Evolutionary conservation across 2,888 invertebrate species (phyloP), one percentile per base, ranked within the genome.

Genomic region (Agriopis leucophaearia): DNA sequence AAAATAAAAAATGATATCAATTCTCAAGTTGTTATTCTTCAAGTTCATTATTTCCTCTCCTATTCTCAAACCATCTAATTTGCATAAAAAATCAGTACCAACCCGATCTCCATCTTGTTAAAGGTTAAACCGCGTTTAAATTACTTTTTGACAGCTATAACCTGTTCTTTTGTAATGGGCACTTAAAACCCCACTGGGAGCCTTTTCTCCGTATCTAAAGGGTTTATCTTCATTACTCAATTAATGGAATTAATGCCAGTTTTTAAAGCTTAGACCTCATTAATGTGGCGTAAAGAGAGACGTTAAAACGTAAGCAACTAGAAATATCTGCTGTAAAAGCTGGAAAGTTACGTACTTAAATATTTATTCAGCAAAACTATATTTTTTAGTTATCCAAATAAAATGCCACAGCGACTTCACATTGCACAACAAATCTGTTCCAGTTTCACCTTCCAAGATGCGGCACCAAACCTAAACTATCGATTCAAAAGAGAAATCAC

Each of bases 121-220:
- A 64, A 58, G 70, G 66, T 70, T 62, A 61, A 68, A 72, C 68
- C 62, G 67, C 68, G 70, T 66, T 69, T 70, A 73, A 76, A 76
- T 76, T 72, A 76, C 76, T 76, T 76, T 76, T 76, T 76, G 76
- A 75, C 76, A 73, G 73, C 71, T 62, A 75, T 74, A 74, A 74
- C 72, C 69, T 72, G 65, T 63, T 73, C 72, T 67, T 69, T 54
- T 69, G 62, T 74, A 74, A 76, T 71, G 68, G 72, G 61, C 69
- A 71, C 71, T 75, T 72, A 67, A 66, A 67, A 55, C 55, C 55
- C 55, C 62, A 64, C 44, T n/a, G 62, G 60, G 65, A 62, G 40
- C 61, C 63, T 61, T 59, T 64, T 61, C 64, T 66, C 52, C 52
- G 68, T 75, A 69, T 75, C 74, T 65, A 63, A 73, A 69, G 69